A percentile compares a stretch with the other conserved stretches of the same genome.
phyloP scores from a whole-genome alignment of 2,888 invertebrate species.

The Tribolium freemani region DNA sequence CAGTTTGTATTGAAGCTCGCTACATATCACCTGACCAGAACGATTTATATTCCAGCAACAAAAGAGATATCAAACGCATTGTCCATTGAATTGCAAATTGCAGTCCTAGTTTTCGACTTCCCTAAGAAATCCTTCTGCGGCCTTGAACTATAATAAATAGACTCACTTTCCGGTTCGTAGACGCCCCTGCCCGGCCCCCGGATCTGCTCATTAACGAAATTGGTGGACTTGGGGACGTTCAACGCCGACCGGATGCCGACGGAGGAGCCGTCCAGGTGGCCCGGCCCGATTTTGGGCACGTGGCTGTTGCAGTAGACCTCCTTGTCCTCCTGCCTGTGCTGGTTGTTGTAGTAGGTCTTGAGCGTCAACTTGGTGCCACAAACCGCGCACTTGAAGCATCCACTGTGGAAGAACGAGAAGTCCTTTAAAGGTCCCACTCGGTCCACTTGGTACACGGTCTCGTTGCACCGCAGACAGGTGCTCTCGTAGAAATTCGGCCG shows the following conservation, averaged over 20 bases:
- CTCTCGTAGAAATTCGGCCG: slow-evolving; percentile 93
- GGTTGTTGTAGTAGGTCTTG: slow-evolving; percentile 96
- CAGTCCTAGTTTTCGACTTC: not conserved
- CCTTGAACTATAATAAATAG: slow-evolving; percentile 20
- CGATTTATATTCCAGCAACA: not conserved
- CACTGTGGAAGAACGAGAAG: slow-evolving; percentile 96
- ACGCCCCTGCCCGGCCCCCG: slow-evolving; percentile 77
- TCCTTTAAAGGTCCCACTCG: slow-evolving; percentile 95
- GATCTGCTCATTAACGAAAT: slow-evolving; percentile 93
- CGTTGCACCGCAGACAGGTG: slow-evolving; percentile 92
- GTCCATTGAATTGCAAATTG: not conserved
- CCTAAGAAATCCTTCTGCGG: not conserved
- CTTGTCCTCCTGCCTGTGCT: slow-evolving; percentile 93
- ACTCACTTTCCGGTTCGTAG: slow-evolving; percentile 69
- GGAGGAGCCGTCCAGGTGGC: slow-evolving; percentile 89
- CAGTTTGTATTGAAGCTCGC: not conserved
- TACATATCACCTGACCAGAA: not conserved
- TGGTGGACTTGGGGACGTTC: slow-evolving; percentile 89
- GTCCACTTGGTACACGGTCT: slow-evolving; percentile 97
- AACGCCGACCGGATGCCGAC: slow-evolving; percentile 92
- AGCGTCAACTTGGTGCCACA: slow-evolving; percentile 95
- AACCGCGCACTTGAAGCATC: slow-evolving; percentile 96
- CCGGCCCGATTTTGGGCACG: slow-evolving; percentile 95
- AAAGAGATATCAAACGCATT: not conserved
- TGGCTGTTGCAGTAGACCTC: slow-evolving; percentile 97